These are phyloP conservation scores for Drosophila malerkotliana DNA, from an alignment of 1,140 invertebrate genomes.

Conservation along the genomic window DNA sequence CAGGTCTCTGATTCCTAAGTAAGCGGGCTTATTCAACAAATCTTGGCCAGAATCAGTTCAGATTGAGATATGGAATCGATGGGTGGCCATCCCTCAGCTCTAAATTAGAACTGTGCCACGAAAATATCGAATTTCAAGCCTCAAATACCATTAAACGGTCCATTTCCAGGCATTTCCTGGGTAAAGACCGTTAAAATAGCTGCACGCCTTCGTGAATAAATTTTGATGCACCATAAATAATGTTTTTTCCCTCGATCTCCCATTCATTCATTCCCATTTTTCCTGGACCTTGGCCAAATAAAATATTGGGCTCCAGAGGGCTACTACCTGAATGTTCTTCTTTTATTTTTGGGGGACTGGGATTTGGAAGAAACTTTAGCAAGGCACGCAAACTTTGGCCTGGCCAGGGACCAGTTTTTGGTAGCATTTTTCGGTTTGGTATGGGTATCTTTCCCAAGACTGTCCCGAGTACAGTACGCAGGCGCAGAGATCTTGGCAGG, in stretches of 20 bases:
- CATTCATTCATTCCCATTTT: slow-evolving; percentile 24
- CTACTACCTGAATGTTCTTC: slow-evolving; percentile 39
- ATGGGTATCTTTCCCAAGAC: slow-evolving; percentile 10
- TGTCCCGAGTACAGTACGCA: slow-evolving; percentile 58
- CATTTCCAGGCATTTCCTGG: slow-evolving; percentile 26
- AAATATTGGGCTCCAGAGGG: slow-evolving; percentile 28
- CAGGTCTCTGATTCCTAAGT: slow-evolving; percentile 7
- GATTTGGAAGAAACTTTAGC: slow-evolving; percentile 59
- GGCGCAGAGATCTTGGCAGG: slow-evolving; percentile 63
- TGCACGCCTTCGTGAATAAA: slow-evolving; percentile 33
- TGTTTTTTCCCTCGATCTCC: slow-evolving; percentile 3
- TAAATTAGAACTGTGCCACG: slow-evolving; percentile 5
- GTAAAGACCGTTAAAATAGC: slow-evolving; percentile 44
- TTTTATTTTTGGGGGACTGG: slow-evolving; percentile 28
- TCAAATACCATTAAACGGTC: slow-evolving; percentile 9
- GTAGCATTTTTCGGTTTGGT: slow-evolving; percentile 19
- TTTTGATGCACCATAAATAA: slow-evolving; percentile 15
- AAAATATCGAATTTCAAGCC: slow-evolving; percentile 31
- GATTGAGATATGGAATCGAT: slow-evolving; percentile 22
- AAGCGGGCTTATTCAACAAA: slow-evolving; percentile 21
- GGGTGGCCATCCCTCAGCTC: slow-evolving; percentile 20
- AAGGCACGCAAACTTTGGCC: slow-evolving; percentile 79
- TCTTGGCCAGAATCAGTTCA: slow-evolving; percentile 23
- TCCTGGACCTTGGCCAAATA: slow-evolving; percentile 24
- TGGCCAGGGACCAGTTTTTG: slow-evolving; percentile 64